Evolutionary conservation across 2,113 vertebrate genomes (phyloP).

Genomic region (Clarias batrachus): DNA sequence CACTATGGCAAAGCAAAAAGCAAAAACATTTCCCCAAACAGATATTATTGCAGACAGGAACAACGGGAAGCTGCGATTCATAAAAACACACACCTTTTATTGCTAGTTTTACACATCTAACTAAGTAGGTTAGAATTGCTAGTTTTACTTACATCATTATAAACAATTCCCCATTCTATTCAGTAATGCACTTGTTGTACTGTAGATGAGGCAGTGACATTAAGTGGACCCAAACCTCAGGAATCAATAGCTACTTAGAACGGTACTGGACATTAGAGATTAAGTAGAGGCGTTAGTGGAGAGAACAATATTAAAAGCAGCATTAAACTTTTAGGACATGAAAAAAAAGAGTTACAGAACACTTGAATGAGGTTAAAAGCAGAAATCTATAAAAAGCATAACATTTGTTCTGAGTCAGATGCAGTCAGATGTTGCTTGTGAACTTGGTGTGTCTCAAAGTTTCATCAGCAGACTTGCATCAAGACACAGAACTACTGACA

Average conservation of each 20-base stretch:
- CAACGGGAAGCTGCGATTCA: background rate
- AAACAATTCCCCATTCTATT: too few species aligned
- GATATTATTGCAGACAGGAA: background rate
- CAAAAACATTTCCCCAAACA: too few species aligned
- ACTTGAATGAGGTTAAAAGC: background rate
- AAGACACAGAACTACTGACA: too few species aligned
- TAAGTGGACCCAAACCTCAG: too few species aligned
- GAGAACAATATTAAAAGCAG: background rate
- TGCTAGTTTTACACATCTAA: background rate
- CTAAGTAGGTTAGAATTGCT: too few species aligned
- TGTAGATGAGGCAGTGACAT: too few species aligned
- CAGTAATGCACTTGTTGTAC: too few species aligned
- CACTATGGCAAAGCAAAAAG: background rate
- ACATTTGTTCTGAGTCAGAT: background rate
- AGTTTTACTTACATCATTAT: too few species aligned
- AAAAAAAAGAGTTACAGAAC: background rate
- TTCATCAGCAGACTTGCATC: too few species aligned
- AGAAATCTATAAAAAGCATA: background rate
- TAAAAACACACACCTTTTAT: background rate
- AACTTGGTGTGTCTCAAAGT: too few species aligned
- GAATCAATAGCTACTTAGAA: background rate
- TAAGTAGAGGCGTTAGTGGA: background rate
- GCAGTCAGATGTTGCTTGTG: too few species aligned
- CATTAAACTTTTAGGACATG: background rate
- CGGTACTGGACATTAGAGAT: background rate